phyloP scores from a whole-genome alignment of 2,797 vertebrate species.

The Cirrhinus mrigala region DNA sequence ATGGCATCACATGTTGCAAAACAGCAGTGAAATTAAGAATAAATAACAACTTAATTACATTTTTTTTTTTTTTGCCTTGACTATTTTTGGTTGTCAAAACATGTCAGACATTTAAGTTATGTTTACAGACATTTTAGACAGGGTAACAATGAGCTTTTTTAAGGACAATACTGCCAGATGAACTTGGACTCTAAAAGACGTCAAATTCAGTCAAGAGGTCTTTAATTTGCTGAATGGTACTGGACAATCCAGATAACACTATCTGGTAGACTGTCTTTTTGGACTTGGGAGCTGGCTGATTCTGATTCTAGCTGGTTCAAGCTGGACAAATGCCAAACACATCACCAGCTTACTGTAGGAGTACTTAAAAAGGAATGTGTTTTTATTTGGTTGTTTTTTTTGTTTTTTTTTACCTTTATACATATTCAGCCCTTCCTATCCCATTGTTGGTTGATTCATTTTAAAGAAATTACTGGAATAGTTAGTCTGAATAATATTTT shows the following conservation, averaged over 20 bases:
- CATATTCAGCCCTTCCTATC: background rate
- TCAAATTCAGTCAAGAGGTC: background rate
- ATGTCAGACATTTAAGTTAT: background rate
- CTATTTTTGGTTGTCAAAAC: background rate
- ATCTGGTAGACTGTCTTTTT: background rate
- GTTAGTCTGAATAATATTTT: background rate
- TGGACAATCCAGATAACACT: background rate
- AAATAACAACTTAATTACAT: background rate
- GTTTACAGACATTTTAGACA: background rate
- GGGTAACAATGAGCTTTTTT: background rate
- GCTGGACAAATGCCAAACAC: background rate
- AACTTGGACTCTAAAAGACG: background rate
- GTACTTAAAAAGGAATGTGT: background rate
- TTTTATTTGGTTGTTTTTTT: too few relatives aligned
- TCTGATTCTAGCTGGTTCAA: background rate
- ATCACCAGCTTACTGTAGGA: background rate
- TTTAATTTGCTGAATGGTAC: background rate
- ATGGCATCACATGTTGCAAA: background rate
- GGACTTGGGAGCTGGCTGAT: background rate
- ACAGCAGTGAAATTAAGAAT: background rate
- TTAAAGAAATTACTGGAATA: background rate
- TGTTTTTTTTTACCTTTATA: background rate
- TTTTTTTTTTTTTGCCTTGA: background rate
- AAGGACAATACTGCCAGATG: background rate
- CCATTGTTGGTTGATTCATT: background rate